phyloP scores from a whole-genome alignment of 2,888 invertebrate species.

The Argynnis bischoffii region DNA sequence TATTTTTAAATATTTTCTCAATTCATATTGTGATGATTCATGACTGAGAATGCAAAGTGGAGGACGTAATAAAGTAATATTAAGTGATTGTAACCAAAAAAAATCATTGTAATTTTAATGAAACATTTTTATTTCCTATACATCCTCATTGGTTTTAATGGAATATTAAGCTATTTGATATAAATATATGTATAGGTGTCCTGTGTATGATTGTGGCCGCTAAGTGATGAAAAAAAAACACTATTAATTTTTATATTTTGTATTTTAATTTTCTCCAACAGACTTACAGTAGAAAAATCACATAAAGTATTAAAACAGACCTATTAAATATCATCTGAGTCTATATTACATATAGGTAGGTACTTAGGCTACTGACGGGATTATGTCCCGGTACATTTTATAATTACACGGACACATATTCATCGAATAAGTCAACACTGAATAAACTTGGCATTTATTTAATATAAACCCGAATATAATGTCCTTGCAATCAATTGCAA shows the following conservation, averaged over 20 bases:
- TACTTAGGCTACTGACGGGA: conserved; percentile 82
- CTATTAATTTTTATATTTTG: conserved; percentile 53
- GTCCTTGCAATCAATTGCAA: conserved; percentile 65
- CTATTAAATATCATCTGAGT: conserved; percentile 82
- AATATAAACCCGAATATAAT: conserved; percentile 62
- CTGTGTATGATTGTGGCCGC: not conserved
- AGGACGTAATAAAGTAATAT: no score
- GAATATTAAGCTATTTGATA: no score
- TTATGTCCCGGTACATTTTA: conserved; percentile 80
- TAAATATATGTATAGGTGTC: no score
- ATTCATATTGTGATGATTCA: no score
- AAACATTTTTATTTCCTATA: no score
- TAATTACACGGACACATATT: conserved; percentile 73
- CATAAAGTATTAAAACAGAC: conserved; percentile 80
- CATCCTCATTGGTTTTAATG: no score
- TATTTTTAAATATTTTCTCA: no score
- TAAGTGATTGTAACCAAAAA: no score
- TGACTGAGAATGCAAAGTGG: no score
- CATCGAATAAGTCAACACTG: conserved; percentile 46
- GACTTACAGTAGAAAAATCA: conserved; percentile 81
- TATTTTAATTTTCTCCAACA: conserved; percentile 79
- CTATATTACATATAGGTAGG: conserved; percentile 82
- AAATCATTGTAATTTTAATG: no score
- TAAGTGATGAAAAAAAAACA: conserved; percentile 24
- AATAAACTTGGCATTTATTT: conserved; percentile 43